Conservation (phyloP, 1,140 invertebrate genomes). For the Stenopsyche tienmushanensis region DNA sequence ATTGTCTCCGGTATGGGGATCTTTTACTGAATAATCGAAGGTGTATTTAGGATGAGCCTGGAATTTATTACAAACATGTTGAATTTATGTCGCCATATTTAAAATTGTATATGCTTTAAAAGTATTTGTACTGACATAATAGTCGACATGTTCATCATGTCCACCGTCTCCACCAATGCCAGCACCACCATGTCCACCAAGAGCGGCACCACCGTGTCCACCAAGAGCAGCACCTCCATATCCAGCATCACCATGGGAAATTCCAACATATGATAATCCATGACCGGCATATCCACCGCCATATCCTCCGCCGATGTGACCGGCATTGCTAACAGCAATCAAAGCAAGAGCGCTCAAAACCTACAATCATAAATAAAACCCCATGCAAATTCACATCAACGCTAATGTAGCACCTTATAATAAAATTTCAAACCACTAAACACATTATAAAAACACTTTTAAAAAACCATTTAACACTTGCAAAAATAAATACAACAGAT, state of each 20-base stretch:
- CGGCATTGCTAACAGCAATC: conserved; percentile 33
- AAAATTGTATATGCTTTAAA: background rate
- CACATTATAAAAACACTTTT: background rate
- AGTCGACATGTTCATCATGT: conserved; percentile 37
- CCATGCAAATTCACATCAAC: too few relatives aligned
- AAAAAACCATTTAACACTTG: background rate
- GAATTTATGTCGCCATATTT: too few relatives aligned
- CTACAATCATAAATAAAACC: conserved; percentile 10
- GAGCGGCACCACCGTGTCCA: too few relatives aligned
- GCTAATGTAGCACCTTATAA: too few relatives aligned
- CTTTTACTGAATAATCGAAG: conserved; percentile 46
- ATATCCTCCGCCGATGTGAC: conserved; percentile 30
- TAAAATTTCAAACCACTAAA: background rate
- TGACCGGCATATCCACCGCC: background rate
- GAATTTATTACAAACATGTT: conserved; percentile 16
- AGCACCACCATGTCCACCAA: background rate
- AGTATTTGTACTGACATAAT: conserved; percentile 33
- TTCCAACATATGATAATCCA: background rate
- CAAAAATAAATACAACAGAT: background rate
- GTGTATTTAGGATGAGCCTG: conserved; percentile 45
- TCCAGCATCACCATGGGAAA: conserved; percentile 10
- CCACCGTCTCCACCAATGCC: background rate
- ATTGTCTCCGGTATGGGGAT: conserved; percentile 47
- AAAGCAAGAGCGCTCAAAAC: conserved; percentile 33
- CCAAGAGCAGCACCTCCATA: too few relatives aligned